These are phyloP conservation scores for Dipodomys spectabilis DNA, from an alignment of 2,113 vertebrate species.

Conservation along the genomic window DNA sequence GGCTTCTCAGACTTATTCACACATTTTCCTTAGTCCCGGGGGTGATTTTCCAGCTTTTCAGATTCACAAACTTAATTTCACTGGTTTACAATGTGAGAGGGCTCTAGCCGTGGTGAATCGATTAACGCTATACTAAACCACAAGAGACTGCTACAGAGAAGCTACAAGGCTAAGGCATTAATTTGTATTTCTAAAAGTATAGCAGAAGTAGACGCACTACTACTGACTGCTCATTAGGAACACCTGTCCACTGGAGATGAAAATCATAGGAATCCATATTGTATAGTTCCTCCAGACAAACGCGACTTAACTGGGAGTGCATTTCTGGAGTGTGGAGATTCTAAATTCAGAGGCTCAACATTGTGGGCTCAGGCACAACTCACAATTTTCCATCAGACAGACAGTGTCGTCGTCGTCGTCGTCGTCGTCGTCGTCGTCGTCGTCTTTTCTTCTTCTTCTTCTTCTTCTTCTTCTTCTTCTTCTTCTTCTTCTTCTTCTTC, in stretches of 20 bases:
- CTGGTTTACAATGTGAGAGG: conserved; percentile 60
- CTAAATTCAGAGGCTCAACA: background rate
- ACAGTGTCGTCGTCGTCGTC: too few species aligned
- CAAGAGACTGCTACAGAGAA: background rate
- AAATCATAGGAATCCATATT: background rate
- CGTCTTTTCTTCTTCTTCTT: too few species aligned
- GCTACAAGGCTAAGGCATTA: background rate
- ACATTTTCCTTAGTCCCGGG: conserved; percentile 59
- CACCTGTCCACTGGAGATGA: background rate
- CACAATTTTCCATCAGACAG: background rate
- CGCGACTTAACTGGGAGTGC: background rate
- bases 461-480: too few species aligned
- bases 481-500: too few species aligned
- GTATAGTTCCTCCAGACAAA: background rate
- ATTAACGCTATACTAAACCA: conserved; percentile 43
- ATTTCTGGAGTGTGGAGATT: background rate
- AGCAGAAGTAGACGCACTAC: conserved; percentile 4
- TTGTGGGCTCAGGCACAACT: background rate
- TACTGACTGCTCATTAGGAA: conserved; percentile 37
- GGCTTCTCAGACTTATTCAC: conserved; percentile 60
- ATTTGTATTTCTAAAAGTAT: conserved; percentile 53
- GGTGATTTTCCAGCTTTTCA: conserved; percentile 61
- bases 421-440: too few species aligned
- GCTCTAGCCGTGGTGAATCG: conserved; percentile 1
- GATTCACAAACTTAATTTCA: conserved; percentile 75